These are phyloP conservation scores for mouse (Mus musculus) DNA, from an alignment of 2,113 vertebrate genomes.

Conservation along the genomic window GRCm39 chr7:109947001-109947500, in stretches of 20 bases:
- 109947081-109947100: slow-evolving; percentile 96
- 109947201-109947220: slow-evolving; percentile 87
- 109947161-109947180: slow-evolving; percentile 93
- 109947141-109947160: slow-evolving; percentile 95
- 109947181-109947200: slow-evolving; percentile 94
- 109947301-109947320: slow-evolving; percentile 76
- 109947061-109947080: slow-evolving; percentile 86
- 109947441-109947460: slow-evolving; percentile 85
- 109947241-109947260: slow-evolving; percentile 83
- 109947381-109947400: slow-evolving; percentile 85
- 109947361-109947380: slow-evolving; percentile 81
- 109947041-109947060: slow-evolving; percentile 80
- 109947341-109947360: slow-evolving; percentile 71
- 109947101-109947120: slow-evolving; percentile 97
- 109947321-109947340: slow-evolving; percentile 81
- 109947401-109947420: slow-evolving; percentile 84
- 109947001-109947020: slow-evolving; percentile 65
- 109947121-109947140: slow-evolving; percentile 96
- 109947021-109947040: slow-evolving; percentile 63
- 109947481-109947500: slow-evolving; percentile 79
- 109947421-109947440: slow-evolving; percentile 86
- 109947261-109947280: slow-evolving; percentile 83
- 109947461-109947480: slow-evolving; percentile 84
- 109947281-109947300: slow-evolving; percentile 83
- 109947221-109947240: slow-evolving; percentile 69